Percentiles rank a stretch among this genome's conserved stretches.
Conservation (phyloP, 37 sponge, comb jelly and placozoan genomes). For the Aplysina aerophoba region DNA sequence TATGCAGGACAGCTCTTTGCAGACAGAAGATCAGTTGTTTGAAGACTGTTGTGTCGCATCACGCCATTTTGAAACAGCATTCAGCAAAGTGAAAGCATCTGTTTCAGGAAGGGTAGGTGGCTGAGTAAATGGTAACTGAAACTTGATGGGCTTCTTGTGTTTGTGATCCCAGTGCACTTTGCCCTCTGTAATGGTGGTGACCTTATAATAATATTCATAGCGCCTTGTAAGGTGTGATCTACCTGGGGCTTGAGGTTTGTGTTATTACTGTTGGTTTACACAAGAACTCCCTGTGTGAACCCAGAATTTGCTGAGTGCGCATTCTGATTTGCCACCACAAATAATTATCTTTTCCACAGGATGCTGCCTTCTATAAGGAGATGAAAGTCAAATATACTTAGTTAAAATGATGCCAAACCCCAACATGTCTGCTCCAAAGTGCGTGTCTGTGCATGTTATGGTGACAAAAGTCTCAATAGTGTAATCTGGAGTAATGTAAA, state of each 20-base stretch:
- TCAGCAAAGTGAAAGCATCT: slow-evolving; percentile 73
- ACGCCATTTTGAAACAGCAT: slow-evolving; percentile 76
- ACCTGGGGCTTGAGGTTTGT: too few species aligned
- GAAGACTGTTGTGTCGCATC: slow-evolving; percentile 34
- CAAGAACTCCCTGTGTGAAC: too few species aligned
- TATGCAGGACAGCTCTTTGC: background rate
- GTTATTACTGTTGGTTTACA: too few species aligned
- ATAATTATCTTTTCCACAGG: background rate
- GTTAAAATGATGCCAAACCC: too few species aligned
- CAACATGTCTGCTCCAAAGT: too few species aligned
- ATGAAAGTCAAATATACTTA: slow-evolving; percentile 24
- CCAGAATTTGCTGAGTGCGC: too few species aligned
- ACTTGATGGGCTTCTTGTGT: background rate
- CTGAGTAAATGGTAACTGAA: background rate
- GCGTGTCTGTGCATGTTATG: too few species aligned
- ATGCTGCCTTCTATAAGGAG: slow-evolving; percentile 35
- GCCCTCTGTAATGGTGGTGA: background rate
- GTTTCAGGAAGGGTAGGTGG: slow-evolving; percentile 63
- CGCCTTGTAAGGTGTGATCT: background rate
- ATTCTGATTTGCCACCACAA: too few species aligned
- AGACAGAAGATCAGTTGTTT: background rate
- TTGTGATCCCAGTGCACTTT: background rate
- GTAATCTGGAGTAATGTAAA: too few species aligned
- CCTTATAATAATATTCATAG: background rate
- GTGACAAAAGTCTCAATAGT: too few species aligned